These are phyloP conservation scores for Episyrphus balteatus DNA, from an alignment of 1,140 invertebrate genomes.

Conservation along the genomic window DNA sequence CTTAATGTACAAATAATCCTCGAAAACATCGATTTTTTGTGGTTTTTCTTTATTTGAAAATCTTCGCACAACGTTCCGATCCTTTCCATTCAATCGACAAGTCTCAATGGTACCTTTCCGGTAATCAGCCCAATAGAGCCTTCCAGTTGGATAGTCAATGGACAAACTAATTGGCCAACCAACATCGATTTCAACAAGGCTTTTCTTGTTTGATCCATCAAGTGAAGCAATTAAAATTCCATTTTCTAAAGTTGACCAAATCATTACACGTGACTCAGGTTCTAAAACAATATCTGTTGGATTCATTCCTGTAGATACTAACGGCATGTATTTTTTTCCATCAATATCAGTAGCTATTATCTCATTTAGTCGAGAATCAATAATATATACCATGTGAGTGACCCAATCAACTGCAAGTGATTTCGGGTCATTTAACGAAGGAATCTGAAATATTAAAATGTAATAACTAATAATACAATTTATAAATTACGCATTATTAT, in stretches of 20 bases:
- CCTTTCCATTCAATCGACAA: constrained; percentile 51
- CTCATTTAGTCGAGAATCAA: constrained; percentile 47
- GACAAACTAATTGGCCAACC: constrained; percentile 56
- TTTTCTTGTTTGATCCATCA: constrained; percentile 49
- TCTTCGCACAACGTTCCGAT: constrained; percentile 45
- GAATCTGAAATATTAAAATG: constrained; percentile 28
- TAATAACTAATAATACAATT: no score
- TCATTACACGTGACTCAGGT: constrained; percentile 41
- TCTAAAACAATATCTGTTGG: constrained; percentile 53
- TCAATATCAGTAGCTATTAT: constrained; percentile 51
- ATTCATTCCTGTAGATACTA: constrained; percentile 45
- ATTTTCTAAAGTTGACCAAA: constrained; percentile 34
- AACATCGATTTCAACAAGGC: constrained; percentile 44
- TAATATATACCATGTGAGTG: constrained; percentile 59
- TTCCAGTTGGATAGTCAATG: constrained; percentile 52
- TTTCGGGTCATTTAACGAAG: constrained; percentile 44
- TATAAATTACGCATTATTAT: no score
- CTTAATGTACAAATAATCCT: constrained; percentile 56
- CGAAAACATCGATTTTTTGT: constrained; percentile 62
- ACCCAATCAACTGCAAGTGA: constrained; percentile 72
- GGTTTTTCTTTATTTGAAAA: constrained; percentile 46
- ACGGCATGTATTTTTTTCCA: constrained; percentile 43
- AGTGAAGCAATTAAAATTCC: constrained; percentile 54
- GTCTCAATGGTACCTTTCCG: constrained; percentile 57
- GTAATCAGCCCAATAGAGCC: constrained; percentile 67